Evolutionary conservation across 1,140 invertebrate species (phyloP).

Genomic region (Schmidtea mediterranea): DNA sequence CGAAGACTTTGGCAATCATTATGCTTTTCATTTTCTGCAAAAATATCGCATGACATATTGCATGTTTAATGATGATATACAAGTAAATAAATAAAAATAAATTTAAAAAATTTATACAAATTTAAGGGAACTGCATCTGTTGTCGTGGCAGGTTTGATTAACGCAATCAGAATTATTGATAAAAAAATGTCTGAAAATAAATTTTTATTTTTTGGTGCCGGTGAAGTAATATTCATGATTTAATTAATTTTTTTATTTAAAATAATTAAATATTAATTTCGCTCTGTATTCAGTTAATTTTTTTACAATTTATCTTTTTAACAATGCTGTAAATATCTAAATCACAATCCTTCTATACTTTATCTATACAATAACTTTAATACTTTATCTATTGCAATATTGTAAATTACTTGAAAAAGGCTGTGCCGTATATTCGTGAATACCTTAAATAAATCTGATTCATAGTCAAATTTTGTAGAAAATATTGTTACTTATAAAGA

Average conservation of each 20-base stretch:
- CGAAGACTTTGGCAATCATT: constrained; percentile 28
- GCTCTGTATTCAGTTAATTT: not conserved
- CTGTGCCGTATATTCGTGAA: no score
- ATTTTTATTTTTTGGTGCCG: constrained; percentile 26
- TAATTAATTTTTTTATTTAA: not conserved
- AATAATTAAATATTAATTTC: not conserved
- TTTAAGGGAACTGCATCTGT: constrained; percentile 23
- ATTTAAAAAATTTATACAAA: not conserved
- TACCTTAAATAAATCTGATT: no score
- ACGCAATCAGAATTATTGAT: constrained; percentile 17
- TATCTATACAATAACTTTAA: no score
- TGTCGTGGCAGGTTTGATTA: constrained; percentile 21
- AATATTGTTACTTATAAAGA: no score
- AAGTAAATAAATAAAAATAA: constrained; percentile 11
- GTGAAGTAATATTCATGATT: constrained; percentile 15
- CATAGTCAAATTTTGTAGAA: no score
- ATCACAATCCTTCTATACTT: no score
- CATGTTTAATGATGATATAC: constrained; percentile 28
- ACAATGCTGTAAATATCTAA: no score
- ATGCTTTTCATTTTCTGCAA: constrained; percentile 25
- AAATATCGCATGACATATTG: constrained; percentile 23
- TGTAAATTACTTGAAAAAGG: no score
- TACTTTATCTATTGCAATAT: no score
- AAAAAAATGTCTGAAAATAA: constrained; percentile 18
- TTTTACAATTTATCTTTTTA: no score